Conservation (phyloP, 2,113 vertebrate species). For the Gambusia affinis region DNA sequence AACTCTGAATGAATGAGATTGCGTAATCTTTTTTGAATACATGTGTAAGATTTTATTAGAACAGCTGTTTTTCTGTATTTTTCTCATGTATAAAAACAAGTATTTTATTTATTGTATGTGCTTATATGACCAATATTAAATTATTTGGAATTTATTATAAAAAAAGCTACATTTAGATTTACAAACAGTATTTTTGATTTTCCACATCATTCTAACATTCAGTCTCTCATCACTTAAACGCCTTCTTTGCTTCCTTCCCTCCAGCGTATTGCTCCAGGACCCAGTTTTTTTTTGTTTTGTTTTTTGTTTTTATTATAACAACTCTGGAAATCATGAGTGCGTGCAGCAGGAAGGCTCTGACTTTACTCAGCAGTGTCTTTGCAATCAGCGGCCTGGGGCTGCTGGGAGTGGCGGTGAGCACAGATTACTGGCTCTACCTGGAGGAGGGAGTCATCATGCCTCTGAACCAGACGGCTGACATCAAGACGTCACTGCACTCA, state of each 20-base stretch:
- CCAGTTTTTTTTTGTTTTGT: not conserved
- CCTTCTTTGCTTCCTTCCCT: not conserved
- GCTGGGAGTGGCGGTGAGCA: conserved; percentile 90
- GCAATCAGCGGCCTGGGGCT: conserved; percentile 89
- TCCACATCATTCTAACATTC: not conserved
- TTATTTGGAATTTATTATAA: not conserved
- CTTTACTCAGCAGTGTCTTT: conserved; percentile 91
- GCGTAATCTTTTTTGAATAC: too few relatives aligned
- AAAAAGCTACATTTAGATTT: not conserved
- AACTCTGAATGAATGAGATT: not conserved
- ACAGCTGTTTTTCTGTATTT: not conserved
- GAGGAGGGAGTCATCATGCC: conserved; percentile 89
- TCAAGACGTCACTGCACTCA: conserved; percentile 88
- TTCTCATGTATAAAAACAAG: too few relatives aligned
- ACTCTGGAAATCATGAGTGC: conserved; percentile 78
- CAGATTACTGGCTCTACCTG: conserved; percentile 94
- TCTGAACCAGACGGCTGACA: conserved; percentile 86
- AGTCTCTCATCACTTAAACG: not conserved
- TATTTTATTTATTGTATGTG: too few relatives aligned
- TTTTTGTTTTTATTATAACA: not conserved
- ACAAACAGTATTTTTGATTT: not conserved
- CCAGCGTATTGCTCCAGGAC: conserved; percentile 24
- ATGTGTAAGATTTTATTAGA: too few relatives aligned
- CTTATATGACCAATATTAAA: not conserved
- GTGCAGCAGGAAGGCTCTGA: conserved; percentile 90